phyloP scores from a whole-genome alignment of 2,888 invertebrate species.

The Perithous albicinctus region DNA sequence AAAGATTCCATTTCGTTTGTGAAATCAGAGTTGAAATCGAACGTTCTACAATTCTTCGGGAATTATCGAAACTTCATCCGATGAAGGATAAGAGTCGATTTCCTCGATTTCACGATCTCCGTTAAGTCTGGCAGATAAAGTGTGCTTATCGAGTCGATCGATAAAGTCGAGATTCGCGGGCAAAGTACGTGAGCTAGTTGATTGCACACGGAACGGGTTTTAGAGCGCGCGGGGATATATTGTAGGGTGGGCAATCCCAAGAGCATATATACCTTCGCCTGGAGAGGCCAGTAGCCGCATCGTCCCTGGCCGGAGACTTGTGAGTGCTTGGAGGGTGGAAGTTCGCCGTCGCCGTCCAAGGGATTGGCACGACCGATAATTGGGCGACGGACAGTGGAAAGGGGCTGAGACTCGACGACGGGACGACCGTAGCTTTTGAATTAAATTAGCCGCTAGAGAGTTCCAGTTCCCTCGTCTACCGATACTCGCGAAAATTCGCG shows the following conservation, averaged over 20 bases:
- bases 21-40: neutral
- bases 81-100: neutral
- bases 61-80: neutral
- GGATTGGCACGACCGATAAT: constrained; percentile 76
- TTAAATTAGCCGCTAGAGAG: constrained; percentile 75
- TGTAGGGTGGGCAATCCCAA: neutral
- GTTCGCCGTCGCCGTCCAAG: constrained; percentile 71
- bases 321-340: constrained; percentile 61
- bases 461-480: constrained; percentile 54
- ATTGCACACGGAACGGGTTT: neutral
- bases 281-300: neutral
- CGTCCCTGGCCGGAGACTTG: constrained; percentile 21
- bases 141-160: constrained; percentile 22
- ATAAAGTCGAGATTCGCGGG: constrained; percentile 5
- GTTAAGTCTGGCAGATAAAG: neutral
- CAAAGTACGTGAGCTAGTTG: neutral
- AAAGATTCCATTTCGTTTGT: neutral
- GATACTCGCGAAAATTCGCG: constrained; percentile 39
- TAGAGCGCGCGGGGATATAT: neutral
- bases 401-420: constrained; percentile 6
- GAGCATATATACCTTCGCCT: constrained; percentile 4
- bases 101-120: constrained; percentile 17
- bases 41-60: neutral
- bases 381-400: constrained; percentile 65
- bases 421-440: constrained; percentile 64